phyloP scores from a whole-genome alignment of 2,888 invertebrate genomes.

The Conistra vaccinii region DNA sequence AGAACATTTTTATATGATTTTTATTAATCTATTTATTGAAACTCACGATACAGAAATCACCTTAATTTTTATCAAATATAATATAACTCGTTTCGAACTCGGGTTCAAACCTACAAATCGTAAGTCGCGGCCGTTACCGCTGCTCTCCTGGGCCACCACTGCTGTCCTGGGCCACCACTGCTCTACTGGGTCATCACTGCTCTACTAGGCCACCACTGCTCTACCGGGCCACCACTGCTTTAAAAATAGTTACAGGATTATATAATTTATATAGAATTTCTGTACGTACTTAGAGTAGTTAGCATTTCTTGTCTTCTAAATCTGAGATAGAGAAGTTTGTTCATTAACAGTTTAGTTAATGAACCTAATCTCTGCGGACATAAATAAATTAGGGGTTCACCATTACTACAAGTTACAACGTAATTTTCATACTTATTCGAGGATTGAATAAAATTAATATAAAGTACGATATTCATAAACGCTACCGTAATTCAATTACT shows the following conservation, averaged over 20 bases:
- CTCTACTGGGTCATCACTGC: no score
- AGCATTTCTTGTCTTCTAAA: constrained; percentile 25
- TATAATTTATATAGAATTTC: background rate
- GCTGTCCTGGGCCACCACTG: no score
- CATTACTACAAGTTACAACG: constrained; percentile 53
- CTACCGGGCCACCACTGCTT: no score
- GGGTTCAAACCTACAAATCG: background rate
- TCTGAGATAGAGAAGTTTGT: constrained; percentile 34
- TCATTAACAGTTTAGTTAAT: no score
- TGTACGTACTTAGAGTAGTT: constrained; percentile 13
- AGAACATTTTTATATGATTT: background rate
- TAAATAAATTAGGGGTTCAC: constrained; percentile 51
- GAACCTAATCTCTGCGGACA: constrained; percentile 35
- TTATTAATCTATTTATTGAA: background rate
- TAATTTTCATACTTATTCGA: constrained; percentile 51
- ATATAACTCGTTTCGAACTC: no score
- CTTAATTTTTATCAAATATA: background rate
- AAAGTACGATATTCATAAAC: constrained; percentile 52
- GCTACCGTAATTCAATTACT: constrained; percentile 56
- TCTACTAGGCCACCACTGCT: no score
- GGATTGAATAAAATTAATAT: constrained; percentile 58
- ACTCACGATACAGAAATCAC: background rate
- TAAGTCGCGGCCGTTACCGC: background rate
- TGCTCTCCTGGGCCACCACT: no score
- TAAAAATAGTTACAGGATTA: no score